A percentile compares a stretch with the other conserved stretches of the same genome.
Evolutionary conservation across 1,140 invertebrate genomes (phyloP).

Genomic region (Polyergus mexicanus): DNA sequence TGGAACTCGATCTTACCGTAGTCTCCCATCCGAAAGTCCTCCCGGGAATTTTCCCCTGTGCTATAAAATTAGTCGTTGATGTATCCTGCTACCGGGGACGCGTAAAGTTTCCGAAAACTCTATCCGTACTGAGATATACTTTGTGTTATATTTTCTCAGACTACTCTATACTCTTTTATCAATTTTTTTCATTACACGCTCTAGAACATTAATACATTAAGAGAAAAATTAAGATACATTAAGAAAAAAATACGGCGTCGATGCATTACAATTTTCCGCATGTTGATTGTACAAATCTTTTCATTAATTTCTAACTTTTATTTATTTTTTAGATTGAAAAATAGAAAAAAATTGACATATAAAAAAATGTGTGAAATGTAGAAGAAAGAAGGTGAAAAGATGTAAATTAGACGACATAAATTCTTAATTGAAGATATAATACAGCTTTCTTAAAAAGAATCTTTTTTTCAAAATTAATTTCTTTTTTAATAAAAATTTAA

Average conservation of each 20-base stretch:
- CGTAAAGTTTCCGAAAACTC: conserved; percentile 25
- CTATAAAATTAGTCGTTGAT: conserved; percentile 23
- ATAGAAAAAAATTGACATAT: background rate
- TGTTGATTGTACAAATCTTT: background rate
- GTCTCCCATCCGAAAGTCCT: conserved; percentile 27
- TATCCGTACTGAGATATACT: background rate
- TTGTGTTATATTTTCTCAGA: background rate
- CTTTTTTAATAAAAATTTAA: conserved; percentile 3
- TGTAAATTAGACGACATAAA: background rate
- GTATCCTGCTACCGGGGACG: conserved; percentile 17
- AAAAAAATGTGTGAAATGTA: background rate
- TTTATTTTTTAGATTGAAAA: background rate
- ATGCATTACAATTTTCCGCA: background rate
- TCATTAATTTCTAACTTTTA: background rate
- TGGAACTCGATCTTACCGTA: conserved; percentile 41
- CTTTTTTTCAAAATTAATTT: background rate
- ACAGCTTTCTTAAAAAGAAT: background rate
- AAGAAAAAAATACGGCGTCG: background rate
- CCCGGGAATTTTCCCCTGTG: background rate
- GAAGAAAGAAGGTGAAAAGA: background rate
- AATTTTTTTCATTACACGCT: conserved; percentile 18
- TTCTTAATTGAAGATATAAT: background rate
- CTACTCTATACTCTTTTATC: conserved; percentile 12
- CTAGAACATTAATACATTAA: background rate
- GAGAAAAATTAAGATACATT: too few relatives aligned